Conservation (phyloP, 2,888 invertebrate genomes). For the Oscheius sp. region DNA sequence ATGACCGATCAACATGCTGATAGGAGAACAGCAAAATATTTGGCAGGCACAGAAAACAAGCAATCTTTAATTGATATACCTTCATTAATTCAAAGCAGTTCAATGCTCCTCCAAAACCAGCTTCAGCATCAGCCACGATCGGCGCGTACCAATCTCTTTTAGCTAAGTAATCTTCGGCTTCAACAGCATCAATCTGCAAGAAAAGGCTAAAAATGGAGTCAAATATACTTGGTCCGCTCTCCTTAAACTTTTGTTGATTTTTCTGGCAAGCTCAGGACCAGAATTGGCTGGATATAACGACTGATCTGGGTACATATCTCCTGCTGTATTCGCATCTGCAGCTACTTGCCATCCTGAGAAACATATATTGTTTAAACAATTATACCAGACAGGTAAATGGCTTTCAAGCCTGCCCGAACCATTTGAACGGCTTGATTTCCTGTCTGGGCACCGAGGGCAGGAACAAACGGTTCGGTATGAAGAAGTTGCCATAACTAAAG, state of each 20-base stretch:
- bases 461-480: conserved; percentile 70
- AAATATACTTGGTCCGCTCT: conserved; percentile 69
- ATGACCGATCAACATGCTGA: conserved; percentile 19
- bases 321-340: conserved; percentile 71
- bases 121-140: conserved; percentile 72
- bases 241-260: conserved; percentile 70
- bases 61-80: conserved; percentile 38
- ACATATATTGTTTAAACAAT: neutral
- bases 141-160: conserved; percentile 70
- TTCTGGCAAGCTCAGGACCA: conserved; percentile 69
- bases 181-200: conserved; percentile 62
- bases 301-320: conserved; percentile 71
- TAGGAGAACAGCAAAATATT: conserved; percentile 19
- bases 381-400: conserved; percentile 71
- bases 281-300: conserved; percentile 71
- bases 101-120: conserved; percentile 71
- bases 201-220: conserved; percentile 39
- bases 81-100: conserved; percentile 72
- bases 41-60: conserved; percentile 16
- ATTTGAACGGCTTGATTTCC: conserved; percentile 72
- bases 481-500: conserved; percentile 68
- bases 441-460: conserved; percentile 71
- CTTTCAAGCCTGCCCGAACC: conserved; percentile 71
- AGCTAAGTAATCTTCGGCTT: conserved; percentile 67
- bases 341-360: conserved; percentile 71